Base-by-base conservation (phyloP, 1,140 invertebrate genomes). In the Cyclargus thomasi region DNA sequence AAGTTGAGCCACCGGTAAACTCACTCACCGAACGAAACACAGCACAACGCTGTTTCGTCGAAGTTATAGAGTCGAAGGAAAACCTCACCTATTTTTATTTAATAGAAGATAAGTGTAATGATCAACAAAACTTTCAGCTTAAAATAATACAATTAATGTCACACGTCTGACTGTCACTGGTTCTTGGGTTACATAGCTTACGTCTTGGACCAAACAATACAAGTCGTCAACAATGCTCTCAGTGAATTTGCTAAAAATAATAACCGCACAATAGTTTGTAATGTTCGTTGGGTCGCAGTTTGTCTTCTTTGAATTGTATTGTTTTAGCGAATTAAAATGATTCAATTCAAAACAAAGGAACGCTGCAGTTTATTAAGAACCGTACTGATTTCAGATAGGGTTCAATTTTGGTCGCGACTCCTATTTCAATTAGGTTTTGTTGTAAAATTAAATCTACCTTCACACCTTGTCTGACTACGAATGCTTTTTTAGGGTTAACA, bases 211-310 rank as follows among this genome's bases (percentile, higher is more conserved):
- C 53, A 7, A 36, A 47, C 17, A 8, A 14, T 18, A 53, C 16
- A 64, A 11, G 55, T 74, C 67, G 76, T 78, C 29, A 83, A 83
- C 78, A 80, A 80, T 74, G 69, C 66, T 65, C 64, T 73, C 63
- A 67, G 68, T 71, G 76, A 73, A 74, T 73, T 71, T 35, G 64
- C 69, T 79, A 77, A 81, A 76, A 83, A 82, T 77, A 77, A 76
- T 78, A 79, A 73, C 74, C 71, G 71, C 63, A 80, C 74, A 81
- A 80, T 83, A 73, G 76, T 65, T 80, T 79, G 75, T 71, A 77
- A 76, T 75, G 67, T 71, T 72, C 69, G 75, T 75, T 70, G 70
- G 39, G 39, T 8, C 39, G 39, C 39, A 75, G 73, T 67, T 35
- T 22, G 17, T 23, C 62, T 67, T 62, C n/a, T 39, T 21, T 63